Evolutionary conservation across 2,113 vertebrate species (phyloP), one percentile per base, ranked within the genome.

Genomic region (Sceloporus tristichus): DNA sequence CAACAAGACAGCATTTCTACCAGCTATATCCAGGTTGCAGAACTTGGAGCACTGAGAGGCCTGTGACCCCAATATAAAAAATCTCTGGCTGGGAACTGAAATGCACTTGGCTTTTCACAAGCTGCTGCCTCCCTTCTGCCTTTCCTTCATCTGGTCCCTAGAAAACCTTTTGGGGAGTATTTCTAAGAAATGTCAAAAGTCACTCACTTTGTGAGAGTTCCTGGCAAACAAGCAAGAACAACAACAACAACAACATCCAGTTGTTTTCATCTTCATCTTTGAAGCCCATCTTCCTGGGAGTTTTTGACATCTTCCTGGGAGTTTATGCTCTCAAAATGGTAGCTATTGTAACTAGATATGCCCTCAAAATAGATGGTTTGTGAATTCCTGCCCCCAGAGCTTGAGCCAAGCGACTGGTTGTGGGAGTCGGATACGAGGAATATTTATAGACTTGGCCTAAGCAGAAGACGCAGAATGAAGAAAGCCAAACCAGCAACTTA

Each of bases 311-410:
- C 59, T 40, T 40, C 42, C 21, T 23, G n/a, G n/a, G 54, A n/a
- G 42, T 68, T 66, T 62, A 74, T 76, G 79, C 79, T 54, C 71
- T 77, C 80, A 88, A 83, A 88, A 66, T 81, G 29, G 73, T 59
- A 83, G 73, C 34, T 56, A 42, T 48, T 78, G 87, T 84, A 84
- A 88, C 34, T n/a, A 84, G 87, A 88, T 84, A 83, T 4, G 19
- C 14, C 81, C 87, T 5, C 42, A 54, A 88, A 88, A 88, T 88
- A 88, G 87, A 88, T 40, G 5, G 73, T 53, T 88, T 38, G 14
- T 70, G n/a, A 70, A 88, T 84, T 88, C 87, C 73, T 84, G 42
- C n/a, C n/a, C 81, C n/a, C 65, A 77, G 25, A 86, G 76, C 27
- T 75, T 86, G 42, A 88, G 81, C 81, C 75, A 59, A 29, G 74